Conservation (phyloP, 2,797 vertebrate species). For the Micromesistius poutassou region DNA sequence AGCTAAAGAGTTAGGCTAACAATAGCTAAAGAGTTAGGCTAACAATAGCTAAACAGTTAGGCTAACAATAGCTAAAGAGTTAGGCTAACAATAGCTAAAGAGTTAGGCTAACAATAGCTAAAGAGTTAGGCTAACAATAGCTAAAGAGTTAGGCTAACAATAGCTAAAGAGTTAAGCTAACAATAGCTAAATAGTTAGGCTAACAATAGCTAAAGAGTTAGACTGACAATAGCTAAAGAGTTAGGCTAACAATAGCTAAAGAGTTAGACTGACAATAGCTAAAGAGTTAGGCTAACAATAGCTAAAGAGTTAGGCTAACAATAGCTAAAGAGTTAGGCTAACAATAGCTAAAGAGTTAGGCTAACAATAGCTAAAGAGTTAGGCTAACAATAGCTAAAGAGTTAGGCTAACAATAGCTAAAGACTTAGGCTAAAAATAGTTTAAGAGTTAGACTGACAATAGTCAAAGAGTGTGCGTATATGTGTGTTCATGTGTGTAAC, state of each 20-base stretch:
- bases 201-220: no score
- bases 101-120: no score
- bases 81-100: no score
- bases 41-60: no score
- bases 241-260: conserved; percentile 19
- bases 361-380: conserved; percentile 5
- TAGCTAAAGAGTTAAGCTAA: no score
- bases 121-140: no score
- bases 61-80: no score
- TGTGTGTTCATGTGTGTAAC: neutral
- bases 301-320: conserved; percentile 18
- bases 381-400: conserved; percentile 15
- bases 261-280: conserved; percentile 9
- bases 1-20: no score
- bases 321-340: conserved; percentile 2
- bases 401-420: conserved; percentile 8
- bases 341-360: conserved; percentile 14
- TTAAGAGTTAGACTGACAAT: conserved; percentile 12
- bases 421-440: conserved; percentile 9
- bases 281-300: neutral
- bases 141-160: no score
- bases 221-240: no score
- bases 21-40: no score
- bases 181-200: no score
- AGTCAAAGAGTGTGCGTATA: neutral